phyloP scores from a whole-genome alignment of 2,888 invertebrate species.

The Apomyelois bistriatella region DNA sequence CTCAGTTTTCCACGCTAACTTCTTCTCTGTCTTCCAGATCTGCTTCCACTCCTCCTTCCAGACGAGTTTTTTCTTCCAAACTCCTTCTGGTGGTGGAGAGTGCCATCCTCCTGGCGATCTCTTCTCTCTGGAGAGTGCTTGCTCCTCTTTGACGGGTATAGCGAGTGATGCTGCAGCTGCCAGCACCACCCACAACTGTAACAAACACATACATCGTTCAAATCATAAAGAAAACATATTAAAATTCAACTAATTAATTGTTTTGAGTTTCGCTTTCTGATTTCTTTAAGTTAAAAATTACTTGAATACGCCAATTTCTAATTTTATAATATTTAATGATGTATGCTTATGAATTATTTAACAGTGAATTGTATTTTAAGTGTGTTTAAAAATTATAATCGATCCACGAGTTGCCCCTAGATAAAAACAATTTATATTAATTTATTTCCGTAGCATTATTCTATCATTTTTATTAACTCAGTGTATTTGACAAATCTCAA shows the following conservation, averaged over 20 bases:
- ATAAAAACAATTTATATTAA: no score
- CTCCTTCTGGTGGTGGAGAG: slow-evolving; percentile 81
- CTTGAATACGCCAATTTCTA: not conserved
- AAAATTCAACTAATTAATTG: not conserved
- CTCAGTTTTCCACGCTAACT: slow-evolving; percentile 85
- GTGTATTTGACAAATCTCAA: no score
- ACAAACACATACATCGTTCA: slow-evolving; percentile 29
- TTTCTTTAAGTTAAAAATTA: not conserved
- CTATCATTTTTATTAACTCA: no score
- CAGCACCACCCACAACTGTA: slow-evolving; percentile 82
- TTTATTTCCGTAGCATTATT: no score
- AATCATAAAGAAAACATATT: not conserved
- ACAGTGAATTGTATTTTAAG: not conserved
- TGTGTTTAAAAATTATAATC: not conserved
- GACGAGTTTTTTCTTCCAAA: slow-evolving; percentile 89
- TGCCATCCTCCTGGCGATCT: slow-evolving; percentile 78
- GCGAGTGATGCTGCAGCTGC: slow-evolving; percentile 70
- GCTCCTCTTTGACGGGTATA: slow-evolving; percentile 48
- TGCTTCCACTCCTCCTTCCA: slow-evolving; percentile 92
- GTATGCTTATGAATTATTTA: not conserved
- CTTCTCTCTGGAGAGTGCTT: slow-evolving; percentile 72
- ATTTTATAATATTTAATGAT: not conserved
- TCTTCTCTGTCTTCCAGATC: slow-evolving; percentile 87
- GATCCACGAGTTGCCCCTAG: no score
- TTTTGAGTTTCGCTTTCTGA: not conserved